Evolutionary conservation across 2,888 invertebrate species (phyloP).

Genomic region (Dicranocentrus wangi): DNA sequence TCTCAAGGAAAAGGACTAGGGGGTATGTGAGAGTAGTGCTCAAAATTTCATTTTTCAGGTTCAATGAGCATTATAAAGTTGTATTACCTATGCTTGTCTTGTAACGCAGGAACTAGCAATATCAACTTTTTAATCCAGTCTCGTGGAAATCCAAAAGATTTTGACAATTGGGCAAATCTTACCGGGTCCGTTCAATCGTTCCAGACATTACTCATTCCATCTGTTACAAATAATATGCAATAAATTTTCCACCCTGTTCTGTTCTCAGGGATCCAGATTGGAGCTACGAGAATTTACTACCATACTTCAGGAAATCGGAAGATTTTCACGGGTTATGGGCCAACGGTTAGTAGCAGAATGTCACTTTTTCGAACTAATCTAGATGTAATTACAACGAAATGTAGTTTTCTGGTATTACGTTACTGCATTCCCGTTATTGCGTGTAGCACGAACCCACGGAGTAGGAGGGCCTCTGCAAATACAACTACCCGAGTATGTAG

Average conservation of each 20-base stretch:
- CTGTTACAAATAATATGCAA: no score
- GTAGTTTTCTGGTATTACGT: no score
- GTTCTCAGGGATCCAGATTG: no score
- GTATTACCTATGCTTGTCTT: no score
- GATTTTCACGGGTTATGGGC: slow-evolving; percentile 62
- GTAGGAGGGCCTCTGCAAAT: slow-evolving; percentile 61
- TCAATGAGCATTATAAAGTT: no score
- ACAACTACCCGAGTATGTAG: slow-evolving; percentile 65
- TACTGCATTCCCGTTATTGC: slow-evolving; percentile 6
- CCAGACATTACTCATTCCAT: no score
- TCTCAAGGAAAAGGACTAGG: slow-evolving; percentile 69
- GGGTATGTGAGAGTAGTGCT: slow-evolving; percentile 42
- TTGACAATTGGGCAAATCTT: slow-evolving; percentile 68
- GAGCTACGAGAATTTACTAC: slow-evolving; percentile 59
- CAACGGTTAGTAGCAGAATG: slow-evolving; percentile 30
- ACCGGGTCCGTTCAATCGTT: slow-evolving; percentile 35
- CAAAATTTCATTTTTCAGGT: slow-evolving; percentile 14
- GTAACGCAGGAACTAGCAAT: slow-evolving; percentile 68
- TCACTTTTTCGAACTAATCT: not conserved
- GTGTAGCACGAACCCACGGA: slow-evolving; percentile 62
- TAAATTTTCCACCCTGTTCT: no score
- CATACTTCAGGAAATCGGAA: slow-evolving; percentile 55
- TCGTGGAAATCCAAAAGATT: slow-evolving; percentile 67
- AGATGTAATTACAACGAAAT: slow-evolving; percentile 3
- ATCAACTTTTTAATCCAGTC: slow-evolving; percentile 68